Conservation (phyloP, 2,113 vertebrate genomes). For the Willisornis vidua region DNA sequence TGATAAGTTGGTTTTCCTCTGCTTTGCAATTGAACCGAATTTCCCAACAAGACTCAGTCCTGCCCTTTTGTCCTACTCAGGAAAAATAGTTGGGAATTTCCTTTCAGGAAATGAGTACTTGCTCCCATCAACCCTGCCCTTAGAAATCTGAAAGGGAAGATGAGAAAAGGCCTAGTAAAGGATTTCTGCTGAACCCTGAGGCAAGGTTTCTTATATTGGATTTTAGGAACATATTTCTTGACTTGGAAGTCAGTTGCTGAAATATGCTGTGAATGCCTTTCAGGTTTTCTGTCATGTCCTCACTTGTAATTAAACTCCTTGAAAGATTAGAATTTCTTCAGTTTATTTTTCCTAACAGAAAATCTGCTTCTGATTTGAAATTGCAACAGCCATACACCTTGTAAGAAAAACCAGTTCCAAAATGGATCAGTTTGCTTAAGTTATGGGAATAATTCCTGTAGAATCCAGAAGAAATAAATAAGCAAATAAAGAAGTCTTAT, state of each 20-base stretch:
- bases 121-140: not conserved
- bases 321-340: not conserved
- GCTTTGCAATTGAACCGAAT: not conserved
- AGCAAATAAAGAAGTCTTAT: not conserved
- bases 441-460: not conserved
- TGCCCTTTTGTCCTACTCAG: not conserved
- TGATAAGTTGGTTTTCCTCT: not conserved
- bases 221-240: not conserved
- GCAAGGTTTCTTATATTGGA: not conserved
- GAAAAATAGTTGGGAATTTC: not conserved
- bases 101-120: constrained; percentile 23
- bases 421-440: not conserved
- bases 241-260: not conserved
- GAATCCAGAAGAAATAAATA: not conserved
- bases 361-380: not conserved
- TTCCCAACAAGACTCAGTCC: constrained; percentile 1
- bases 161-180: not conserved
- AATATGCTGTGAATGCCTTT: not conserved
- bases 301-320: not conserved
- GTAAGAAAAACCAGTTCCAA: not conserved
- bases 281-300: not conserved
- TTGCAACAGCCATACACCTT: not conserved
- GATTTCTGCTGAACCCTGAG: not conserved
- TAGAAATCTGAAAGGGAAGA: not conserved
- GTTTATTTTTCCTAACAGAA: not conserved